Percentiles rank a stretch among this genome's conserved stretches.
Evolutionary conservation across 1,140 invertebrate species (phyloP).

Genomic region (Philotrypesis tridentata): DNA sequence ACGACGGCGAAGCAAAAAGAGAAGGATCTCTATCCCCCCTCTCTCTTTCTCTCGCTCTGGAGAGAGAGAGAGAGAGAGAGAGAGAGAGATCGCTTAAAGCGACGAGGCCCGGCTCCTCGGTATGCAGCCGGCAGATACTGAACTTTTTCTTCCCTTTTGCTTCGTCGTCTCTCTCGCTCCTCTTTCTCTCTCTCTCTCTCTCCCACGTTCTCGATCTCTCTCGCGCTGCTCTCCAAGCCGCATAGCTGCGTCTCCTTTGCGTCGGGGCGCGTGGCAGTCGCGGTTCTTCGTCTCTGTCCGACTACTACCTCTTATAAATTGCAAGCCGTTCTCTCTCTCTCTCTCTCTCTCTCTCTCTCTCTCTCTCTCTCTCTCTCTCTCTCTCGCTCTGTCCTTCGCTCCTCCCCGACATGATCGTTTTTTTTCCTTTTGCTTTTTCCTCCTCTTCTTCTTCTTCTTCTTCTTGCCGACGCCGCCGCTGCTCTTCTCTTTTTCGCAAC

Average conservation of each 20-base stretch:
- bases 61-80: conserved; percentile 17
- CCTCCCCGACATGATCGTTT: not conserved
- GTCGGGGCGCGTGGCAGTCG: conserved; percentile 54
- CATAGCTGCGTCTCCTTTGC: conserved; percentile 48
- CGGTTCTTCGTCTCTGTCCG: conserved; percentile 38
- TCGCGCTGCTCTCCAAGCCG: conserved; percentile 16
- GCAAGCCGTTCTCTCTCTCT: conserved; percentile 5
- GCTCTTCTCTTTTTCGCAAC: conserved; percentile 13
- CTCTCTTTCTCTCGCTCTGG: not conserved
- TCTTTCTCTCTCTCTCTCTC: conserved; percentile 21
- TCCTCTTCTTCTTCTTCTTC: conserved; percentile 21
- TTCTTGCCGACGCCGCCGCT: not conserved
- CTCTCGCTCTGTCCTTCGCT: not conserved
- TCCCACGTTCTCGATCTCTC: conserved; percentile 45
- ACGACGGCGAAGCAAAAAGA: conserved; percentile 21
- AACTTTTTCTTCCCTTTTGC: conserved; percentile 42
- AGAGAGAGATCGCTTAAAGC: conserved; percentile 17
- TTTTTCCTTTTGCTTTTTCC: not conserved
- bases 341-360: conserved; percentile 34
- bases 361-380: too few species aligned
- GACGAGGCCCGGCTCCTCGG: conserved; percentile 21
- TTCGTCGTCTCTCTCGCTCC: conserved; percentile 31
- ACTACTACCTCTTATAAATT: conserved; percentile 38
- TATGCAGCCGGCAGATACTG: conserved; percentile 44
- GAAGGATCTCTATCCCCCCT: not conserved